These are phyloP conservation scores for Fragum whitleyi DNA, from an alignment of 2,888 invertebrate species.

Conservation along the genomic window DNA sequence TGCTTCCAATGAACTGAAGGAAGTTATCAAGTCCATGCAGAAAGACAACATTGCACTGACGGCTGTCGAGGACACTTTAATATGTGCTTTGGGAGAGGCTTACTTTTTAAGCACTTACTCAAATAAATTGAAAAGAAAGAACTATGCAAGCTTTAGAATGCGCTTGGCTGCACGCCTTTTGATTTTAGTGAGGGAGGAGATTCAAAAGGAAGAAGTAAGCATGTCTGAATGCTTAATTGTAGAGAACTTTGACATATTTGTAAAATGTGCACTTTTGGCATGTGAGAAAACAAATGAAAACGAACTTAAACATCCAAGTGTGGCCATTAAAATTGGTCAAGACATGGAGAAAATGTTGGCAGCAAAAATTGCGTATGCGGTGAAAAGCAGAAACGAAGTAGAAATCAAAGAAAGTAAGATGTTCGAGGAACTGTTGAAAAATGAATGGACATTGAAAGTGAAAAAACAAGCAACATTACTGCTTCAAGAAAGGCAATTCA, in stretches of 20 bases:
- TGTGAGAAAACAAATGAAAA: slow-evolving; percentile 27
- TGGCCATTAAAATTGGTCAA: slow-evolving; percentile 28
- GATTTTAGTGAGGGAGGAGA: slow-evolving; percentile 22
- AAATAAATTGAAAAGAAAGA: slow-evolving; percentile 27
- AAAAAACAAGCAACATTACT: slow-evolving; percentile 15
- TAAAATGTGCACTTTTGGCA: slow-evolving; percentile 23
- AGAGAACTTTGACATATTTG: too few species aligned
- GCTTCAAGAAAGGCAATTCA: slow-evolving; percentile 31
- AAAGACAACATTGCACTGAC: slow-evolving; percentile 21
- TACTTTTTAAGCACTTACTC: slow-evolving; percentile 13
- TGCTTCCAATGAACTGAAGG: slow-evolving; percentile 14
- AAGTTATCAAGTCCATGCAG: slow-evolving; percentile 39
- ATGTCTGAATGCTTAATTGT: slow-evolving; percentile 11
- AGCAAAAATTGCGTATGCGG: slow-evolving; percentile 26
- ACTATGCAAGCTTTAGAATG: slow-evolving; percentile 47
- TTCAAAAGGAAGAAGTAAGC: not conserved
- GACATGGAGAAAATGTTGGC: slow-evolving; percentile 27
- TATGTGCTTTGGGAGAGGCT: slow-evolving; percentile 30
- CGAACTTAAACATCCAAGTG: slow-evolving; percentile 32
- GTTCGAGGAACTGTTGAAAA: not conserved
- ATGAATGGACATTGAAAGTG: slow-evolving; percentile 38
- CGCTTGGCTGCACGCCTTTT: slow-evolving; percentile 40
- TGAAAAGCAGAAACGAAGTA: slow-evolving; percentile 12
- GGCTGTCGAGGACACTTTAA: slow-evolving; percentile 23
- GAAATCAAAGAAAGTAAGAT: slow-evolving; percentile 11